Conservation (phyloP, 2,797 vertebrate species). For the Selene dorsalis region DNA sequence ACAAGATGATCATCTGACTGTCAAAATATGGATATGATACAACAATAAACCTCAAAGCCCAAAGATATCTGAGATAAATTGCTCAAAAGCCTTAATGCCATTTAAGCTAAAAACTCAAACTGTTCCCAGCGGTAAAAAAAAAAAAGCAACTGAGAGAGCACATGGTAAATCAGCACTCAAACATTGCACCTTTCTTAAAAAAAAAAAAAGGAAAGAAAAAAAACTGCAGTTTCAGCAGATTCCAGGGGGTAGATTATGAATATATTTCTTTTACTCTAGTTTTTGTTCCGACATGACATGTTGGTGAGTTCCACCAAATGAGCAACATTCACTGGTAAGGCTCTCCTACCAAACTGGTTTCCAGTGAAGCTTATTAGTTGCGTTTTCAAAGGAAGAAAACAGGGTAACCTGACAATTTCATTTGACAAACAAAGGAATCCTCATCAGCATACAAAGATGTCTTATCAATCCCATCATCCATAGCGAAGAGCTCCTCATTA, state of each 20-base stretch:
- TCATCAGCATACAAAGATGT: conserved; percentile 49
- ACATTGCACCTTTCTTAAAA: conserved; percentile 26
- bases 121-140: conserved; percentile 8
- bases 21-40: background rate
- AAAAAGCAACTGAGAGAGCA: background rate
- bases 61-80: conserved; percentile 7
- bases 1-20: background rate
- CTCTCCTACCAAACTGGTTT: conserved; percentile 27
- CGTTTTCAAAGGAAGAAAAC: conserved; percentile 39
- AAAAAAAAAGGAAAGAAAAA: conserved; percentile 4
- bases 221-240: conserved; percentile 31
- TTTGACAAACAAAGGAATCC: conserved; percentile 61
- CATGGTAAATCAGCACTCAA: conserved; percentile 34
- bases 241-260: conserved; percentile 10
- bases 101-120: conserved; percentile 22
- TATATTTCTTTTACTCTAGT: background rate
- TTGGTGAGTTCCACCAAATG: conserved; percentile 19
- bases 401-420: conserved; percentile 58
- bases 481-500: conserved; percentile 74
- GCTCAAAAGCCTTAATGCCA: conserved; percentile 21
- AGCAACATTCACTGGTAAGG: conserved; percentile 32
- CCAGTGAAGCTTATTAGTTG: conserved; percentile 51
- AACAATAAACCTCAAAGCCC: background rate
- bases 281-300: background rate
- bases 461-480: conserved; percentile 60